Base-by-base conservation (phyloP, 2,888 invertebrate genomes). In the Dysmachus trigonus region DNA sequence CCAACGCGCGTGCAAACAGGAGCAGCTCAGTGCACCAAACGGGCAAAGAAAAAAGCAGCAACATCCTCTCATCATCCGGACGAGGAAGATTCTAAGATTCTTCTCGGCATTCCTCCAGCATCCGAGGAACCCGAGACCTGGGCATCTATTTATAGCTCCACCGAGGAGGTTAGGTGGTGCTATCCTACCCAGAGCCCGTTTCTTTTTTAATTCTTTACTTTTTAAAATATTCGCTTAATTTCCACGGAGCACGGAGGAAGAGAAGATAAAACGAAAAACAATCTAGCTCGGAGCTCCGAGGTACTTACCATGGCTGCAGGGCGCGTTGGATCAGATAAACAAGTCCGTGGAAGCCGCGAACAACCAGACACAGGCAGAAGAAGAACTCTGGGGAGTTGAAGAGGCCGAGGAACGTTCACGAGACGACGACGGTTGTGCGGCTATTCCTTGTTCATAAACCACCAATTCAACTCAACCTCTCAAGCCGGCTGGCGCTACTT, bases 261-360 rank as follows among this genome's bases (percentile, higher is more conserved):
- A 41, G 53, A 22, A 62, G 62, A 62, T 62, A 62, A 62, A 62
- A 27, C 22, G 27, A 22, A 62, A 41, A 62, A 62, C 62, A 62
- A 62, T 62, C 62, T 22, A 18, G 22, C 27, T 22, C 47, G n/a
- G n/a, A 4, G 47, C 62, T 62, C 62, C 1, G 3, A 8, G 18
- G 82, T 62, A 83, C 83, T 83, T 83, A 83, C 83, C 83, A 83
- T 83, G 83, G 83, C 83, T 83, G 83, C 53, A 72, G 72, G 47
- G 72, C 71, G 41, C 71, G 41, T 38, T 83, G 83, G 22, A 83
- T 83, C 83, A 41, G 83, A 83, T 83, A 83, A 83, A 71, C 71
- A 51, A 83, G 47, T 41, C 72, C 72, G 72, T 72, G 22, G 38
- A 72, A 53, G 27, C 47, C 30, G 33, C 27, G 79, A 79, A 79